Base-by-base conservation (phyloP, 2,797 vertebrate genomes). In the Falco novaeseelandiae region DNA sequence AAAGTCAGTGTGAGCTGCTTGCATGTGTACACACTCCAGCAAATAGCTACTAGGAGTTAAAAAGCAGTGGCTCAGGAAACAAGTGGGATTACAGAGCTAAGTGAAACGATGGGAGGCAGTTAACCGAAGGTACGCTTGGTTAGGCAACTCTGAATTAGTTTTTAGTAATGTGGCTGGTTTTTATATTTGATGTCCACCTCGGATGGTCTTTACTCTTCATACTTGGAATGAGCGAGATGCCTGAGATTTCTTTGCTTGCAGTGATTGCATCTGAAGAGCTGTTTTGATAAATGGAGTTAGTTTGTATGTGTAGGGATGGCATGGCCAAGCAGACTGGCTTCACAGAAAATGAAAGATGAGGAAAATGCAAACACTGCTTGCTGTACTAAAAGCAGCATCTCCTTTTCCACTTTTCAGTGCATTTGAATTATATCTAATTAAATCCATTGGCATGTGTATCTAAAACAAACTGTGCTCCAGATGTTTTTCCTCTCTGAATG, bases 21-120 rank as follows among this genome's bases (percentile, higher is more conserved):
- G 46, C 36, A 0, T 4, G 21, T 4, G 58, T 4, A 4, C 12
- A 0, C 4, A 0, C 38, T 14, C 30, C 55, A 16, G 85, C 54
- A 61, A 11, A 22, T 3, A 21, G 19, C 40, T 58, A 1, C 81
- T 10, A 1, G 61, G 77, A 40, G 27, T 4, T 62, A 4, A 8
- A 36, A 48, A 69, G 40, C 66, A 22, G 66, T 1, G 22, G 30
- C n/a, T 62, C 14, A 5, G 62, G 5, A 27, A 61, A 38, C 32
- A 14, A 22, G 22, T 4, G 25, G 70, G 83, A 5, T 34, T 30
- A 9, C 14, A 52, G 58, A 14, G 4, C 38, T 11, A 14, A 21
- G 57, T 11, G 9, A 10, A 8, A 7, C 6, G 4, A 2, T 0
- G 7, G 78, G 49, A 51, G 66, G 55, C 38, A 38, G 40, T 21